phyloP scores from a whole-genome alignment of 92 coral and sea anemone genomes.

The Siderastrea radians region DNA sequence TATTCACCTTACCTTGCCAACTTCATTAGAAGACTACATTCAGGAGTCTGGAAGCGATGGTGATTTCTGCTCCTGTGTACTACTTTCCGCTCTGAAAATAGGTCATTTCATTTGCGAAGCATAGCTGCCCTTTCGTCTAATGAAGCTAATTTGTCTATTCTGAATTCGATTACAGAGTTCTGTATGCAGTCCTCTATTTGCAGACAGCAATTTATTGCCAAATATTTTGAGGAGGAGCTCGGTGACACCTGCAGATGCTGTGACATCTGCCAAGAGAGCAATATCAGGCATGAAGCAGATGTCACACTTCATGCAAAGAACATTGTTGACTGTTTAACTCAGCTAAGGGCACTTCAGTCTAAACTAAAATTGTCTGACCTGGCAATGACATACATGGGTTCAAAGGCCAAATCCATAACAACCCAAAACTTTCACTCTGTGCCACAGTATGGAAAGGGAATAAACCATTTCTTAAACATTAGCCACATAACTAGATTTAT shows the following conservation, averaged over 20 bases:
- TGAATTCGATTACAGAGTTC: slow-evolving; percentile 38
- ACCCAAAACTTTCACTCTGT: slow-evolving; percentile 27
- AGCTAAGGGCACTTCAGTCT: slow-evolving; percentile 16
- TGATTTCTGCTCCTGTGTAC: slow-evolving; percentile 33
- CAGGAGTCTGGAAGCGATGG: slow-evolving; percentile 62
- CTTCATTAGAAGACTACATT: slow-evolving; percentile 45
- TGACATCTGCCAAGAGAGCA: slow-evolving; percentile 48
- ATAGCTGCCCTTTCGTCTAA: not conserved
- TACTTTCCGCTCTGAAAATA: slow-evolving; percentile 39
- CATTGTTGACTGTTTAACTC: slow-evolving; percentile 27
- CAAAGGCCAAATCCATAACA: slow-evolving; percentile 43
- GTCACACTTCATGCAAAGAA: slow-evolving; percentile 35
- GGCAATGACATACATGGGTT: slow-evolving; percentile 56
- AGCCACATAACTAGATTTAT: slow-evolving; percentile 34
- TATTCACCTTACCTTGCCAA: slow-evolving; percentile 31
- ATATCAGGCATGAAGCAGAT: slow-evolving; percentile 30
- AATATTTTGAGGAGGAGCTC: slow-evolving; percentile 43
- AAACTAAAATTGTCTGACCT: slow-evolving; percentile 37
- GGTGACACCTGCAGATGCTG: slow-evolving; percentile 34
- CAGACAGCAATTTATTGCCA: slow-evolving; percentile 27
- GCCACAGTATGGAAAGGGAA: slow-evolving; percentile 63
- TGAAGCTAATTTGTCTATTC: slow-evolving; percentile 14
- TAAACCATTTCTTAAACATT: slow-evolving; percentile 20
- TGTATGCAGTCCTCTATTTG: slow-evolving; percentile 44
- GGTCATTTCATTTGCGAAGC: slow-evolving; percentile 45